These are phyloP conservation scores for zebrafish (Danio rerio) DNA, from an alignment of 2,113 vertebrate species.

Conservation along the genomic window DNA sequence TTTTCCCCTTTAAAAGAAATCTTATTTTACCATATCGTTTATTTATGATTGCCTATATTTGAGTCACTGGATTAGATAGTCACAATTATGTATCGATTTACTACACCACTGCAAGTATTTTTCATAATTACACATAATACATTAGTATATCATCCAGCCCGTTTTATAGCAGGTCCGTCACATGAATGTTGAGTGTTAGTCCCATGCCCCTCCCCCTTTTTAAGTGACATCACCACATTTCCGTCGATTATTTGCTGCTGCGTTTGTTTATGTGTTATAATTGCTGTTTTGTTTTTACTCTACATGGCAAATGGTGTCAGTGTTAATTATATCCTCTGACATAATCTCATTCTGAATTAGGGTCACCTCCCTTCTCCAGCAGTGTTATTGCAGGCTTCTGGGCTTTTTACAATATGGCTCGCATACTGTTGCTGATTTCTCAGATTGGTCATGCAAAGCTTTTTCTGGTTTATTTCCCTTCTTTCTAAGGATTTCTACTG, in stretches of 20 bases:
- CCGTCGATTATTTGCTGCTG: not conserved
- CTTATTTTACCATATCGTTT: constrained; percentile 48
- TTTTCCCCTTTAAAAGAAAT: not conserved
- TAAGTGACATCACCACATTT: not conserved
- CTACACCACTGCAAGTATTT: constrained; percentile 60
- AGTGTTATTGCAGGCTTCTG: not conserved
- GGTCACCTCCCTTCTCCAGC: constrained; percentile 11
- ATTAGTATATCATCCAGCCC: constrained; percentile 49
- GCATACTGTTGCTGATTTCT: not conserved
- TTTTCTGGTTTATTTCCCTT: not conserved
- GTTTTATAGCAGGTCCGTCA: constrained; percentile 50
- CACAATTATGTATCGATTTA: constrained; percentile 64
- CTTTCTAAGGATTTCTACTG: not conserved
- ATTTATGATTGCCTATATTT: constrained; percentile 46
- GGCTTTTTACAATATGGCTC: not conserved
- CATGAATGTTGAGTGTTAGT: not conserved
- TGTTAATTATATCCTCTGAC: constrained; percentile 32
- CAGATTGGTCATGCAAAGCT: not conserved
- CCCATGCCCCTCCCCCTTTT: not conserved
- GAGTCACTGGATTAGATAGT: constrained; percentile 1
- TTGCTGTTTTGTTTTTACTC: constrained; percentile 2
- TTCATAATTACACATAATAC: constrained; percentile 67
- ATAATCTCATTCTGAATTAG: constrained; percentile 6
- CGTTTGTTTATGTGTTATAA: constrained; percentile 19
- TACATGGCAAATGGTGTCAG: not conserved